phyloP scores from a whole-genome alignment of 2,797 vertebrate species.

The Coregonus suidteri region DNA sequence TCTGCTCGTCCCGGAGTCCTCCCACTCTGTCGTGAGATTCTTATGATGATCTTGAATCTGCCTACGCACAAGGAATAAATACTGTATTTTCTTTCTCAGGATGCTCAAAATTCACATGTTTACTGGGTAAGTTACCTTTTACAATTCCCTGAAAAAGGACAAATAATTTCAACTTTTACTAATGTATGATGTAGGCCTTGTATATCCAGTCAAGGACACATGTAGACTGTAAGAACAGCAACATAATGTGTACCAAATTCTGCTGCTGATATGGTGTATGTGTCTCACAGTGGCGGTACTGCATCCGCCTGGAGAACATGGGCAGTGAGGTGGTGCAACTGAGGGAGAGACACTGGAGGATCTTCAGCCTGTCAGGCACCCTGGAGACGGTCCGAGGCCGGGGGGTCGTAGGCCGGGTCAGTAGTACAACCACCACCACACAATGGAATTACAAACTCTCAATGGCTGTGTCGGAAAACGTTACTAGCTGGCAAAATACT shows the following conservation, averaged over 20 bases:
- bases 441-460: background rate
- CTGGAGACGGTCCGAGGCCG: conserved; percentile 95
- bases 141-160: background rate
- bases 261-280: background rate
- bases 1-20: background rate
- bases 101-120: conserved; percentile 97
- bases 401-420: conserved; percentile 93
- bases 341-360: conserved; percentile 95
- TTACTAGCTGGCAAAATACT: no score
- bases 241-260: no score
- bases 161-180: no score
- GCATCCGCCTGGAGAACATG: conserved; percentile 95
- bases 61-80: background rate
- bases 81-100: conserved; percentile 69
- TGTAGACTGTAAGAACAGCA: background rate
- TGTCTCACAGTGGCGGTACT: conserved; percentile 90
- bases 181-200: background rate
- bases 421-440: conserved; percentile 33
- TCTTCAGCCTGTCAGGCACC: conserved; percentile 96
- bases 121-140: conserved; percentile 89
- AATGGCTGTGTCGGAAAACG: background rate
- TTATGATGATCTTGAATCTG: background rate
- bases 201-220: no score
- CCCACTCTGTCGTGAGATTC: background rate
- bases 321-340: conserved; percentile 93